These are phyloP conservation scores for Cylas formicarius DNA, from an alignment of 1,140 invertebrate genomes.

Conservation along the genomic window DNA sequence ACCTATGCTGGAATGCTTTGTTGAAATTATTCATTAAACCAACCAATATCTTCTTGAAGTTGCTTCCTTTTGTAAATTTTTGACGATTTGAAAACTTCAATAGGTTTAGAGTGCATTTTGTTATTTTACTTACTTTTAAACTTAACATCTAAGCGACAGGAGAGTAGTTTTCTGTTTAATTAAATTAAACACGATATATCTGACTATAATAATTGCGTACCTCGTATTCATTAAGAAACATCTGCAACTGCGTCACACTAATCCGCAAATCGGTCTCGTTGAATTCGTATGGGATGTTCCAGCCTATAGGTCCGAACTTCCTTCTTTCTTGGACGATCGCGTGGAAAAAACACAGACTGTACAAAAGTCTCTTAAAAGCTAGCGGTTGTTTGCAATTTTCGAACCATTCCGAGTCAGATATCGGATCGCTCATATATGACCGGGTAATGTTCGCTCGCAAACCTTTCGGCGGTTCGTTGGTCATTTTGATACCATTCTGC, in stretches of 20 bases:
- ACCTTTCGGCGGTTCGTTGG: constrained; percentile 87
- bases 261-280: constrained; percentile 92
- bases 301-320: constrained; percentile 88
- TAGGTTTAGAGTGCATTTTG: no score
- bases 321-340: constrained; percentile 83
- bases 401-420: constrained; percentile 82
- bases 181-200: constrained; percentile 5
- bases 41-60: no score
- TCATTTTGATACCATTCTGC: constrained; percentile 94
- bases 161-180: constrained; percentile 1
- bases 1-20: no score
- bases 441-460: constrained; percentile 63
- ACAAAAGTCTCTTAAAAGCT: constrained; percentile 81
- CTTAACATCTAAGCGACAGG: no score
- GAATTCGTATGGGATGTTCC: constrained; percentile 95
- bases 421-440: constrained; percentile 82
- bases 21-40: no score
- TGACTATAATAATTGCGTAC: constrained; percentile 39
- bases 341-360: constrained; percentile 91
- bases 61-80: no score
- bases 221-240: constrained; percentile 81
- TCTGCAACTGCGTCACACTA: constrained; percentile 75
- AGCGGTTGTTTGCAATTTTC: constrained; percentile 69
- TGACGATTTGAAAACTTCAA: no score
- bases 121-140: no score